Base-by-base conservation (phyloP, 1,140 invertebrate genomes). In the Marisa cornuarietis region DNA sequence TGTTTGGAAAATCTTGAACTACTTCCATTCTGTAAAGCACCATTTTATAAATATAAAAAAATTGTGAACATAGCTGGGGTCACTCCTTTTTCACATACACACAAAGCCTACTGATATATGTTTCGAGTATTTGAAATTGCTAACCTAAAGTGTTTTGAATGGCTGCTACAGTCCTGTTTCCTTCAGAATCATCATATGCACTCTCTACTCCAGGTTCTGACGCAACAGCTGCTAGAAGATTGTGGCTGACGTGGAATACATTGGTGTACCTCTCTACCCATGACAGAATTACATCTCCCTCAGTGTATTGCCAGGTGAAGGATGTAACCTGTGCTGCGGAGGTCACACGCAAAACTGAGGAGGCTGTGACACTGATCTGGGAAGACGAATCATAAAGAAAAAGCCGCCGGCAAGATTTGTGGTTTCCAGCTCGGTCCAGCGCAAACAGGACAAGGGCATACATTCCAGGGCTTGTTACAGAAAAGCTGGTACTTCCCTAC, bases 111-210 rank as follows among this genome's bases (percentile, higher is more conserved):
- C 10, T 54, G 13, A 42, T 42, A 5, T 42, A 42, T 42, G 31
- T 42, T 42, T 42, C 31, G 6, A 42, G 31, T 6, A 20, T 24
- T 24, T 26, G 8, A 77, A 51, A 54, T 8, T 8, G 9, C 54
- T 26, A 20, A 85, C 84, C 84, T 54, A 83, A 65, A 42, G 78
- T 58, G 79, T 83, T 79, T 16, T 69, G 26, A 16, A 83, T 76
- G 18, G 49, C 66, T 20, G 24, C 22, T 20, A 77, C 72, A 11
- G 80, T 82, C 51, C 81, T 76, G 49, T 71, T 71, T 3, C 84
- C 84, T 31, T 78, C 77, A 20, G 77, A 68, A 69, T 85, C 84
- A 76, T 85, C 84, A 66, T 84, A 85, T 1, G 74, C 62, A 13
- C 58, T 22, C 31, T 71, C 71, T 20, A 82, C 20, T 24, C 75